Base-by-base conservation (phyloP, 2,888 invertebrate genomes). In the Tenodera sinensis region DNA sequence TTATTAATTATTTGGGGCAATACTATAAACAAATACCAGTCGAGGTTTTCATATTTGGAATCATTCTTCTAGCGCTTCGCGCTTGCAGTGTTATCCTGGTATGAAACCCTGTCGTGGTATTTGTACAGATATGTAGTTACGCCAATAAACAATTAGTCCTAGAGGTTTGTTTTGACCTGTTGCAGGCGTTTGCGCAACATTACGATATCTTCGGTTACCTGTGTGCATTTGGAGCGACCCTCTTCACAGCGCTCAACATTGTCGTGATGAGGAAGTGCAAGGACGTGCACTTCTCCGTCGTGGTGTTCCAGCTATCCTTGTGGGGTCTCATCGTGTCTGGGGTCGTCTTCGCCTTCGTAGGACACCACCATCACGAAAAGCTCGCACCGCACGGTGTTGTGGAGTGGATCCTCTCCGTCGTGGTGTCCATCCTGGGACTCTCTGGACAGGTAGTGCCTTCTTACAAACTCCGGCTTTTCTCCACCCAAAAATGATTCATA, bases 191-290 rank as follows among this genome's bases (percentile, higher is more conserved):
- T 90, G 90, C 90, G 34, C 92, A 92, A n/a, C 91, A 91, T 1
- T 93, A 94, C 91, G 93, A 94, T 90, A 90, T 93, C 0, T 90
- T 93, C 90, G 94, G 94, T 81, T 94, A 94, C 90, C 91, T 92
- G 0, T 93, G 92, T 83, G 94, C 94, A 9, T 91, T 94, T 0
- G 90, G 93, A 34, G 94, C 94, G 81, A 93, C 94, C 0, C 87
- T 94, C 3, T 94, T 94, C 90, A 94, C 93, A 3, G 94, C 94
- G 8, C 90, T 94, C 83, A 94, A 94, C 88, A 94, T 94, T 47
- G 94, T 94, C 0, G 92, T 94, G 27, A 94, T 94, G 93, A 92
- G 94, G 89, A 94, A 94, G 91, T 94, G 94, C 90, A 92, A 92
- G 34, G 93, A 94, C 90, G 93, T 94, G 34, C 94, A 94, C 91